Conservation (phyloP, 2,113 vertebrate species). For the Morphnarchus princeps region DNA sequence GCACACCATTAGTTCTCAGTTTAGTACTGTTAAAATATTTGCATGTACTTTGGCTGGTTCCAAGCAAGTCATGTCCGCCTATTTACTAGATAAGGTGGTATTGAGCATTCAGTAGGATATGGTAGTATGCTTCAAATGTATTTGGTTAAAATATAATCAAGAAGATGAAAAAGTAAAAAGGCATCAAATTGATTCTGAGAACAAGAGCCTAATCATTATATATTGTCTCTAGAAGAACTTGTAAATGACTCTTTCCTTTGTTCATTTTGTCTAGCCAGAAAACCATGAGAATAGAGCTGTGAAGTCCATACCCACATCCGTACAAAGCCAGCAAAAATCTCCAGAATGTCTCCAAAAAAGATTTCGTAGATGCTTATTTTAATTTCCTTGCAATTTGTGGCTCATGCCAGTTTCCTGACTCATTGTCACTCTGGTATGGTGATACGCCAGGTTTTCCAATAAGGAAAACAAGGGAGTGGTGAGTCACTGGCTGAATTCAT, state of each 20-base stretch:
- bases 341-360: not conserved
- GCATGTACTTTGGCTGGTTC: not conserved
- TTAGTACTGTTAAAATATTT: not conserved
- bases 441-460: slow-evolving; percentile 25
- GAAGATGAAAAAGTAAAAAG: not conserved
- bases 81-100: not conserved
- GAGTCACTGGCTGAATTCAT: slow-evolving; percentile 45
- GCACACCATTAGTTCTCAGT: not conserved
- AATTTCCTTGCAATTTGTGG: slow-evolving; percentile 16
- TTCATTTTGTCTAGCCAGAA: not conserved
- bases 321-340: not conserved
- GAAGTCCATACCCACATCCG: not conserved
- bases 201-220: not conserved
- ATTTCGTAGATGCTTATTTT: not conserved
- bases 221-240: not conserved
- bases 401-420: slow-evolving; percentile 43
- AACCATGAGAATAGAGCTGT: not conserved
- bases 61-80: not conserved
- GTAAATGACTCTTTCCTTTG: not conserved
- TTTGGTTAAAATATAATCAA: not conserved
- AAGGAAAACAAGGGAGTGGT: slow-evolving; percentile 34
- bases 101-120: not conserved
- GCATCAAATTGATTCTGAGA: not conserved
- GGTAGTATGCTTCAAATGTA: not conserved
- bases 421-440: not conserved